Percentiles rank a stretch among this genome's conserved stretches.
Conservation (phyloP, 2,888 invertebrate species). For the Pammene fasciana region DNA sequence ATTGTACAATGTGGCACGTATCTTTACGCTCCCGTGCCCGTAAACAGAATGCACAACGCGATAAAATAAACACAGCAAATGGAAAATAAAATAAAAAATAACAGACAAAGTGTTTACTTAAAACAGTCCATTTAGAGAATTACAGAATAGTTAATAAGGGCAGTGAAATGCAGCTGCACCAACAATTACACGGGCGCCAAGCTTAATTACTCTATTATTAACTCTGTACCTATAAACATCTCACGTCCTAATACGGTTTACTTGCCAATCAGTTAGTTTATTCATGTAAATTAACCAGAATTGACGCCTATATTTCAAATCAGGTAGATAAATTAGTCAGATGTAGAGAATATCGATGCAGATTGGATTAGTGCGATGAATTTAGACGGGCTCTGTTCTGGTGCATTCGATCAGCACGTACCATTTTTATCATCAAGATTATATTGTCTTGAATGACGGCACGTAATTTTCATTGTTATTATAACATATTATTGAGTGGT, state of each 20-base stretch:
- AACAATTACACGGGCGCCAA: too few species aligned
- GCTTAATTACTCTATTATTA: too few species aligned
- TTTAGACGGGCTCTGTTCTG: constrained; percentile 8
- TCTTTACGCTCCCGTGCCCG: constrained; percentile 22
- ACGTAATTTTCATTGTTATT: constrained; percentile 15
- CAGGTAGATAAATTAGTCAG: constrained; percentile 21
- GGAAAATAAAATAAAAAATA: constrained; percentile 20
- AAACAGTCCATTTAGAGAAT: neutral
- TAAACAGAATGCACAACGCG: constrained; percentile 1
- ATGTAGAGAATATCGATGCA: constrained; percentile 21
- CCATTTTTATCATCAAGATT: constrained; percentile 3
- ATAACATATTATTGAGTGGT: constrained; percentile 13
- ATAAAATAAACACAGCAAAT: constrained; percentile 7
- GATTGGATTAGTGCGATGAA: constrained; percentile 18
- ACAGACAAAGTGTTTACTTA: neutral
- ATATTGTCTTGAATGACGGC: constrained; percentile 5
- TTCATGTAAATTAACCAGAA: constrained; percentile 12
- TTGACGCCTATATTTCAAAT: constrained; percentile 19
- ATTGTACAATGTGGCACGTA: neutral
- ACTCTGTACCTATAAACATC: neutral
- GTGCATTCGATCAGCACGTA: constrained; percentile 18
- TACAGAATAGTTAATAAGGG: too few species aligned
- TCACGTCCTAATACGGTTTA: constrained; percentile 8
- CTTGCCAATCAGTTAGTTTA: neutral
- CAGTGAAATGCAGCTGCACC: too few species aligned